phyloP scores from a whole-genome alignment of 2,888 invertebrate genomes.

The Agonopterix heracliana region DNA sequence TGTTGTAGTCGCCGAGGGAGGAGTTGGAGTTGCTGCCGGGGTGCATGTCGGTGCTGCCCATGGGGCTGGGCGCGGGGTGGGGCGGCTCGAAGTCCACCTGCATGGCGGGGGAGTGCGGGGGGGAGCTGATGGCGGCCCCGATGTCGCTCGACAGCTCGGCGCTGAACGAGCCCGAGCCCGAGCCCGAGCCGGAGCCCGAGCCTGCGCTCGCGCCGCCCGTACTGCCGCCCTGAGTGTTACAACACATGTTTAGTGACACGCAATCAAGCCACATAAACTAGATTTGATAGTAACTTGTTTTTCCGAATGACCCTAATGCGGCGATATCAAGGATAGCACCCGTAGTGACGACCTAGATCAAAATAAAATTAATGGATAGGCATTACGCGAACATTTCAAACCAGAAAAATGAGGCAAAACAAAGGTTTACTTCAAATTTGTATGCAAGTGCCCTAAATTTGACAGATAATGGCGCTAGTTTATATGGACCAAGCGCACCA shows the following conservation, averaged over 20 bases:
- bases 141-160: conserved; percentile 86
- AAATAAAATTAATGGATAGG: too few species aligned
- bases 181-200: conserved; percentile 16
- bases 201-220: conserved; percentile 29
- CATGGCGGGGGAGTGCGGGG: conserved; percentile 81
- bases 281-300: not conserved
- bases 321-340: too few species aligned
- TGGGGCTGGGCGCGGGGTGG: conserved; percentile 32
- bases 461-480: too few species aligned
- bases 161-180: conserved; percentile 57
- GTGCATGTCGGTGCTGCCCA: conserved; percentile 41
- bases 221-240: not conserved
- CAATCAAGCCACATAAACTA: not conserved
- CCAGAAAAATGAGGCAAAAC: too few species aligned
- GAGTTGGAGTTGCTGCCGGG: conserved; percentile 44
- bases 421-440: too few species aligned
- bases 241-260: not conserved
- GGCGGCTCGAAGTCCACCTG: conserved; percentile 85
- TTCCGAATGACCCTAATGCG: too few species aligned
- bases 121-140: conserved; percentile 86
- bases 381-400: too few species aligned
- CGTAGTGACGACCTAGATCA: too few species aligned
- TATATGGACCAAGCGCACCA: too few species aligned
- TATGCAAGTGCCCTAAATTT: too few species aligned
- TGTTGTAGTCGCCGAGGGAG: conserved; percentile 56